Base-by-base conservation (phyloP, 2,888 invertebrate species). In the Patella ulyssiponensis region DNA sequence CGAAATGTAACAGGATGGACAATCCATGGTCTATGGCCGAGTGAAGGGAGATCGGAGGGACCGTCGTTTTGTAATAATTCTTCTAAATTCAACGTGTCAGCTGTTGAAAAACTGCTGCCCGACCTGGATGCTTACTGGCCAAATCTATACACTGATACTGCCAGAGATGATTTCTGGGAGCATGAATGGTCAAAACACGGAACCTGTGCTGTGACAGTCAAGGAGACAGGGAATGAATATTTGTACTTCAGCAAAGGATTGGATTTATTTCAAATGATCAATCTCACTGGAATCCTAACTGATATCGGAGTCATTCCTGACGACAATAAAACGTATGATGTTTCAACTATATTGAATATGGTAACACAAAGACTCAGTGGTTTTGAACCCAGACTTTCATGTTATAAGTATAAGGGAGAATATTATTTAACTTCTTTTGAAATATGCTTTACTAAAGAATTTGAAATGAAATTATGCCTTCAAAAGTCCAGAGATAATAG, bases 11-110 rank as follows among this genome's bases (percentile, higher is more conserved):
- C 20, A 14, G 64, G 64, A 64, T 64, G 64, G 64, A 64, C 64
- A 64, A 64, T 64, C 23, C 64, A 64, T 23, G 64, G 64, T 23
- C 23, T 64, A 64, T 64, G 64, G 64, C 64, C 64, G 14, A 23
- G n/a, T 15, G 23, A 23, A 64, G 64, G 64, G 11, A 23, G 12
- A 1, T 3, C 20, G 11, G 20, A 64, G 4, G 64, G 64, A 23
- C 64, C 64, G 14, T 20, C 20, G 4, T 20, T 12, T 3, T 64
- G 64, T 23, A 64, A 64, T 14, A 64, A 23, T 23, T 23, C 64
- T 23, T 3, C 12, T 20, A 23, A 20, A 64, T 64, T 64, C 14
- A 64, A 64, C 64, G 11, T 3, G 9, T 23, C 64, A 23, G 64
- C 64, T 64, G 17, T 64, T 20, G 64, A 20, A 64, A 11, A 11